Evolutionary conservation across 2,113 vertebrate genomes (phyloP), one percentile per base, ranked within the genome.

Genomic region (Puntigrus tetrazona): DNA sequence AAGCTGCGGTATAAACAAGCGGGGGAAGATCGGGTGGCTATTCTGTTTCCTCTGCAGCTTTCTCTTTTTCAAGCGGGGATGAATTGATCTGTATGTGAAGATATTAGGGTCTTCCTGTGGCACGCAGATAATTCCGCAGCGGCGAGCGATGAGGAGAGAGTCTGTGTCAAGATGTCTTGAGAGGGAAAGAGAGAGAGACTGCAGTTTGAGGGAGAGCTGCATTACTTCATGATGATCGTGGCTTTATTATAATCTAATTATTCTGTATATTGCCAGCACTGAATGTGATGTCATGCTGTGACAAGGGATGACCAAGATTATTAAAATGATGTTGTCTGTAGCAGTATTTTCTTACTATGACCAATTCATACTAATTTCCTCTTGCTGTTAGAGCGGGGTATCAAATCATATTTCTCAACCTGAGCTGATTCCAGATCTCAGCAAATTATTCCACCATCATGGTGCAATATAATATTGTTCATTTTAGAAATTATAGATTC

Each of bases 231-330:
- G 29, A 79, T 29, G 36, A 79, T 29, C 18, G 38, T 65, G 57
- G 38, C 78, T 27, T 80, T 67, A 81, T 67, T 67, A 9, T 81
- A 29, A 81, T 81, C 10, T 81, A 67, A 81, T 81, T 81, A 81
- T 6, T 63, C n/a, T 29, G 34, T 63, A 36, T n/a, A 67, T 67
- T 81, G 41, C 2, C 18, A n/a, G 41, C 41, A 50, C 8, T 41
- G n/a, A 63, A 55, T 20, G 59, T n/a, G 41, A 67, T 81, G 59
- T 31, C 61, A 81, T 45, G 8, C 16, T 0, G 25, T 50, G 41
- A 31, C 27, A 81, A 81, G 41, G 27, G 41, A 81, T 67, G 16
- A 14, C 27, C 18, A 65, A 34, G 67, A 63, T 79, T 1, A 79
- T 41, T 59, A 2, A 52, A 76, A 52, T 76, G 1, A 76, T 38